Evolutionary conservation across 2,113 vertebrate genomes (phyloP).

Genomic region (Salminus brasiliensis): DNA sequence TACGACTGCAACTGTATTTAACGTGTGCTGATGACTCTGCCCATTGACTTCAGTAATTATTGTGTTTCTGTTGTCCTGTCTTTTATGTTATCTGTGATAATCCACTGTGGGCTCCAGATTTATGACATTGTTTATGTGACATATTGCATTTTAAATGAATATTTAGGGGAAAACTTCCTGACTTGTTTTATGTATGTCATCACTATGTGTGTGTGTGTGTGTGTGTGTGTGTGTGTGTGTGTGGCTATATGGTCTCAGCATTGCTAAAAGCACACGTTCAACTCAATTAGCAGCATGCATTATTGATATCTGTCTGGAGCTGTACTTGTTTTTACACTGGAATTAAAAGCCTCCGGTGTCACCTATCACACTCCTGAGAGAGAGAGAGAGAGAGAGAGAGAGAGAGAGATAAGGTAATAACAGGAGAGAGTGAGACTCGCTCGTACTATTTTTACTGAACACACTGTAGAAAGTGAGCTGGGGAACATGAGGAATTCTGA

Average conservation of each 20-base stretch:
- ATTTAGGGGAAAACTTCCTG: not conserved
- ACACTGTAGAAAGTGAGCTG: not conserved
- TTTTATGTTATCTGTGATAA: too few relatives aligned
- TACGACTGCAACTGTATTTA: too few relatives aligned
- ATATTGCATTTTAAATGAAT: not conserved
- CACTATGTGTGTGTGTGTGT: slow-evolving; percentile 13
- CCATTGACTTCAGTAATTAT: too few relatives aligned
- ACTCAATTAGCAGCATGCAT: slow-evolving; percentile 79
- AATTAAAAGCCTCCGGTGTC: slow-evolving; percentile 85
- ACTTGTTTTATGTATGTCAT: not conserved
- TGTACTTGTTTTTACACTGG: slow-evolving; percentile 82
- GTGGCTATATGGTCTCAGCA: slow-evolving; percentile 53
- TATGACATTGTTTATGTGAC: not conserved
- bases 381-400: slow-evolving; percentile 11
- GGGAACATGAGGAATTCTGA: not conserved
- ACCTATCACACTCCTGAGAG: slow-evolving; percentile 66
- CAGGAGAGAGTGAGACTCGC: slow-evolving; percentile 2
- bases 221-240: not conserved
- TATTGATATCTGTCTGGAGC: slow-evolving; percentile 81
- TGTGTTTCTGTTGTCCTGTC: too few relatives aligned
- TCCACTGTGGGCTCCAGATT: too few relatives aligned
- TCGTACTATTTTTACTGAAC: slow-evolving; percentile 5
- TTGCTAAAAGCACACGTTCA: slow-evolving; percentile 77
- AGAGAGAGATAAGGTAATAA: slow-evolving; percentile 4
- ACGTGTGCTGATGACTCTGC: too few relatives aligned